Evolutionary conservation across 2,113 vertebrate species (phyloP).

Genomic region (Gallinago paraguaiae): DNA sequence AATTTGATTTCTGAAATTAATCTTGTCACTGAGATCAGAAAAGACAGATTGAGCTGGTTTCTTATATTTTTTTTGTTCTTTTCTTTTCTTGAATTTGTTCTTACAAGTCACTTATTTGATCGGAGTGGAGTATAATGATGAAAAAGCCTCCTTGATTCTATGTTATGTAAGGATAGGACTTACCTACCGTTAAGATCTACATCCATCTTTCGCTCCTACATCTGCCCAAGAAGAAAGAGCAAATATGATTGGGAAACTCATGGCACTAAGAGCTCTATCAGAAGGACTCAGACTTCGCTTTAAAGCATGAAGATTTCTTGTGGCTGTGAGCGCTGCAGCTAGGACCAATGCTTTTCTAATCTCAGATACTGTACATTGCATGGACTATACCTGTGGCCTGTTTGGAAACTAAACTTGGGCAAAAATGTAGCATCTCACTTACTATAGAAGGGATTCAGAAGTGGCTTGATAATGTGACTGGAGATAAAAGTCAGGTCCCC

Average conservation of each 20-base stretch:
- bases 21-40: neutral
- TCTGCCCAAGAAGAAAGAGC: neutral
- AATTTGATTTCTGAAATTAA: neutral
- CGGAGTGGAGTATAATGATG: neutral
- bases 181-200: neutral
- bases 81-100: neutral
- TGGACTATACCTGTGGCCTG: accelerated
- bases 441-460: neutral
- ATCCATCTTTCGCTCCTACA: neutral
- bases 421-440: neutral
- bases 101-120: neutral
- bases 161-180: neutral
- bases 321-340: neutral
- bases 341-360: neutral
- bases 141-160: neutral
- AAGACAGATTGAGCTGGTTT: neutral
- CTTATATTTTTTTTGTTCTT: neutral
- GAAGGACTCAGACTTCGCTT: neutral
- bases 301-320: neutral
- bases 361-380: neutral
- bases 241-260: neutral
- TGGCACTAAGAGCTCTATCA: neutral
- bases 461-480: neutral
- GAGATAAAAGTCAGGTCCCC: neutral
- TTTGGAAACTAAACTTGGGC: neutral